Conservation (phyloP, 2,113 vertebrate genomes). For the Nicator chloris region DNA sequence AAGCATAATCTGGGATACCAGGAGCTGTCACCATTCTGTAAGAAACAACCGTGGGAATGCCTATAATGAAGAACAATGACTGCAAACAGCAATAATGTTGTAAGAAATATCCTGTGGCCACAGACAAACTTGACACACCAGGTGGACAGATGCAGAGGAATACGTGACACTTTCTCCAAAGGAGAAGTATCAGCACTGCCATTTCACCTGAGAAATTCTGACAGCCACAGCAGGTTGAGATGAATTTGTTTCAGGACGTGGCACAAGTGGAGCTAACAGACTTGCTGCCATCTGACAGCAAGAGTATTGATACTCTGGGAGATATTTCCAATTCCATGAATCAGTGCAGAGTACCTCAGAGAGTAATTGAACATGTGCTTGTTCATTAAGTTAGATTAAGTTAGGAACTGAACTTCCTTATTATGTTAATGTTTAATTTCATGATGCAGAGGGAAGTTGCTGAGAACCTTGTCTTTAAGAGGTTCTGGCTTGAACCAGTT, state of each 20-base stretch:
- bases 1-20: background rate
- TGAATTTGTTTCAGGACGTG: background rate
- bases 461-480: conserved; percentile 17
- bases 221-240: background rate
- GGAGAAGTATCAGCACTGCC: background rate
- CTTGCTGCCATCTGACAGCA: background rate
- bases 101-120: background rate
- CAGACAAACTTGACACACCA: background rate
- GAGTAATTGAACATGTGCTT: conserved; percentile 27
- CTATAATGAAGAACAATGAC: background rate
- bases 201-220: background rate
- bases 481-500: conserved; percentile 8
- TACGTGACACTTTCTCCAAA: background rate
- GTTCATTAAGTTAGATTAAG: conserved; percentile 47
- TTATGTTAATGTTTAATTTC: conserved; percentile 56
- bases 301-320: conserved; percentile 34
- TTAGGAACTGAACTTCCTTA: conserved; percentile 45
- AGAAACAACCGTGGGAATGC: background rate
- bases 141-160: background rate
- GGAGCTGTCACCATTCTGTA: background rate
- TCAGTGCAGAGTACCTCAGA: background rate
- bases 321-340: conserved; percentile 31
- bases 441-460: conserved; percentile 9
- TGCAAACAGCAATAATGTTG: background rate
- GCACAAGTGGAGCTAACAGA: background rate